Percentiles rank a stretch among this genome's conserved stretches.
These are phyloP conservation scores for Craniophora ligustri DNA, from an alignment of 2,888 invertebrate genomes.

Conservation along the genomic window DNA sequence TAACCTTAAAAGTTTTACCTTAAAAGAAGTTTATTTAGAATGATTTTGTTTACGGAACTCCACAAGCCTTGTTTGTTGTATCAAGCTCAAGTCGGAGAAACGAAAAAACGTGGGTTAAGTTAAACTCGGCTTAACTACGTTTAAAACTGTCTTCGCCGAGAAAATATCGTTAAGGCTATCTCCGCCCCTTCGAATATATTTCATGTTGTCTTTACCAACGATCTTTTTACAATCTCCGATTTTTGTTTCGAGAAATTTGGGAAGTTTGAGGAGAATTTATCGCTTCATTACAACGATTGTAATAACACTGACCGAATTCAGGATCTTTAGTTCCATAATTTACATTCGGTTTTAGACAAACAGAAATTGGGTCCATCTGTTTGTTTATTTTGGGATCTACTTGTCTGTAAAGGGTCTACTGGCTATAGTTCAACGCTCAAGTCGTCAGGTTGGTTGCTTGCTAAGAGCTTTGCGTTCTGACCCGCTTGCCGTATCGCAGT, in stretches of 20 bases:
- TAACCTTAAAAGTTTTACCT: too few relatives aligned
- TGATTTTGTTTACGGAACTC: slow-evolving; percentile 29
- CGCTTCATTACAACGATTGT: not conserved
- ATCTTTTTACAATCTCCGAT: not conserved
- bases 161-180: slow-evolving; percentile 37
- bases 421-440: too few relatives aligned
- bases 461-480: too few relatives aligned
- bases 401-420: not conserved
- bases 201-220: slow-evolving; percentile 16
- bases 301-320: not conserved
- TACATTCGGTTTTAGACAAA: not conserved
- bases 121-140: slow-evolving; percentile 49
- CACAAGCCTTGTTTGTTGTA: slow-evolving; percentile 31
- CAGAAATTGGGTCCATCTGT: not conserved
- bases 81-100: slow-evolving; percentile 38
- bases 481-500: too few relatives aligned
- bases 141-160: slow-evolving; percentile 47
- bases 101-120: slow-evolving; percentile 42
- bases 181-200: slow-evolving; percentile 16
- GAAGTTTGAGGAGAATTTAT: not conserved
- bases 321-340: not conserved
- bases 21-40: too few relatives aligned
- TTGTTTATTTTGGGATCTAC: too few relatives aligned
- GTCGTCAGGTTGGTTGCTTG: too few relatives aligned
- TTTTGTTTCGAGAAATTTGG: not conserved